These are phyloP conservation scores for Megalopta genalis DNA, from an alignment of 1,140 invertebrate species.

Conservation along the genomic window DNA sequence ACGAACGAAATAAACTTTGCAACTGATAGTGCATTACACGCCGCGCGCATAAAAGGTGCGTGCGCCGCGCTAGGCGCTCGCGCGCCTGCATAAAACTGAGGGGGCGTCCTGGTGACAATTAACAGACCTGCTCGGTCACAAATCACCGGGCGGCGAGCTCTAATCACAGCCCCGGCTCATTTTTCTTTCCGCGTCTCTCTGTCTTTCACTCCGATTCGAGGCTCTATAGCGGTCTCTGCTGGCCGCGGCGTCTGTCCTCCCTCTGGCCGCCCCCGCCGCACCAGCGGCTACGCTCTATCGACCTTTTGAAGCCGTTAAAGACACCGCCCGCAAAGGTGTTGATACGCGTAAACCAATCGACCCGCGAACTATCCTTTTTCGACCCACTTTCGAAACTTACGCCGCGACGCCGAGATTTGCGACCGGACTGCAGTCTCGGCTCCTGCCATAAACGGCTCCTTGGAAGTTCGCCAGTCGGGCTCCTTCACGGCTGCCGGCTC, in stretches of 20 bases:
- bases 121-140: slow-evolving; percentile 70
- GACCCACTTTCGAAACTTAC: slow-evolving; percentile 38
- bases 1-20: slow-evolving; percentile 49
- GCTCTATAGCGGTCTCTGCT: not conserved
- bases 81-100: slow-evolving; percentile 53
- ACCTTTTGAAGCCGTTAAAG: slow-evolving; percentile 43
- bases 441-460: not conserved
- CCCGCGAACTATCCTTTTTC: slow-evolving; percentile 16
- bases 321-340: slow-evolving; percentile 43
- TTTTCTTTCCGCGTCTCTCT: slow-evolving; percentile 30
- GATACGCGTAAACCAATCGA: slow-evolving; percentile 31
- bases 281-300: slow-evolving; percentile 5
- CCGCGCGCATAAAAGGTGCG: slow-evolving; percentile 62
- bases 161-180: slow-evolving; percentile 68
- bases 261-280: slow-evolving; percentile 27
- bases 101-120: slow-evolving; percentile 74
- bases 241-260: slow-evolving; percentile 25
- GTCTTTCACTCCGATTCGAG: slow-evolving; percentile 33
- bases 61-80: slow-evolving; percentile 18
- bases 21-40: slow-evolving; percentile 59
- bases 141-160: slow-evolving; percentile 73
- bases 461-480: not conserved
- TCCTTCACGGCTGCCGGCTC: too few relatives aligned
- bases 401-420: slow-evolving; percentile 3
- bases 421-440: not conserved